Percentiles rank a stretch among this genome's conserved stretches.
Evolutionary conservation across 2,888 invertebrate genomes (phyloP).

Genomic region (Hypomecis punctinalis): DNA sequence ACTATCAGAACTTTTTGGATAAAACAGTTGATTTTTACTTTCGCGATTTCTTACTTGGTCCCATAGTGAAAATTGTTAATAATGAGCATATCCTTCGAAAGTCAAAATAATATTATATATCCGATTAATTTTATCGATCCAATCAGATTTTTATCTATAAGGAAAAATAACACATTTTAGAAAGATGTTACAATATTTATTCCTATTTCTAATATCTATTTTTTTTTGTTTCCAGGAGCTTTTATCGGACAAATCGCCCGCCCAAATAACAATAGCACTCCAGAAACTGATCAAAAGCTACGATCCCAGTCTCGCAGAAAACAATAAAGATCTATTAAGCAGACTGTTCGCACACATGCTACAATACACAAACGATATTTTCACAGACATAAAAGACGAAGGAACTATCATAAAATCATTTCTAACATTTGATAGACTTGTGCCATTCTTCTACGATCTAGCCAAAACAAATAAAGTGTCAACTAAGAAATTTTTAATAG

Average conservation of each 20-base stretch:
- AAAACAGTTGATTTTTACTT: no score
- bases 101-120: no score
- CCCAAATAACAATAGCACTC: constrained; percentile 89
- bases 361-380: constrained; percentile 90
- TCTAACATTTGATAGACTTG: constrained; percentile 83
- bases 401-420: constrained; percentile 82
- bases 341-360: constrained; percentile 90
- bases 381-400: constrained; percentile 68
- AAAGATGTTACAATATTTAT: no score
- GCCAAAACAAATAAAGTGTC: constrained; percentile 89
- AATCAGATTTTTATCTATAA: no score
- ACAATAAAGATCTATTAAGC: constrained; percentile 91
- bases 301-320: constrained; percentile 91
- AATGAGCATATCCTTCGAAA: no score
- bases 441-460: constrained; percentile 87
- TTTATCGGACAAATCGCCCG: constrained; percentile 85
- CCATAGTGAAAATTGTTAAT: no score
- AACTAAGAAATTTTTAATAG: constrained; percentile 87
- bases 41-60: no score
- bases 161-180: no score
- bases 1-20: not conserved
- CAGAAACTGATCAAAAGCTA: constrained; percentile 95
- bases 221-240: constrained; percentile 73
- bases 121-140: no score
- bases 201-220: not conserved